Evolutionary conservation across 2,888 invertebrate genomes (phyloP).

Genomic region (Margaritifera margaritifera): DNA sequence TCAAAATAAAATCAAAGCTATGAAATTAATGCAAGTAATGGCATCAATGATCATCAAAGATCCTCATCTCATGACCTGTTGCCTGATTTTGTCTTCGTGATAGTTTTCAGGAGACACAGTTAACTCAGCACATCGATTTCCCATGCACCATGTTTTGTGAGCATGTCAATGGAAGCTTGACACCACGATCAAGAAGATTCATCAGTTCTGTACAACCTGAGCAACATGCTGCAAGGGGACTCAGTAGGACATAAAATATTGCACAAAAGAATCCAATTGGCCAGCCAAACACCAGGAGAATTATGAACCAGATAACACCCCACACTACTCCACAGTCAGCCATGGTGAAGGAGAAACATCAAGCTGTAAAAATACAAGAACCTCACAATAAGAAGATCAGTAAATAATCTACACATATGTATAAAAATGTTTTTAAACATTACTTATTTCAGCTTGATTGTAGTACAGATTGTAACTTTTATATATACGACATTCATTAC

Average conservation of each 20-base stretch:
- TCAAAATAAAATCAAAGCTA: too few relatives aligned
- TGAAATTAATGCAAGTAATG: too few relatives aligned
- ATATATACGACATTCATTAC: too few relatives aligned
- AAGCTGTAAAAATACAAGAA: too few relatives aligned
- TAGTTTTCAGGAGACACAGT: not conserved
- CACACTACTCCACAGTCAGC: constrained; percentile 66
- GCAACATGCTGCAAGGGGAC: constrained; percentile 69
- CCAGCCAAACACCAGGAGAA: constrained; percentile 68
- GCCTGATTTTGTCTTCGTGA: too few relatives aligned
- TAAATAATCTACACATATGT: too few relatives aligned
- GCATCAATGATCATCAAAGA: too few relatives aligned
- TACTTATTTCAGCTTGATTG: too few relatives aligned
- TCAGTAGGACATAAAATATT: constrained; percentile 67
- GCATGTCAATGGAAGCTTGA: constrained; percentile 68
- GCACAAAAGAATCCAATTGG: constrained; percentile 70
- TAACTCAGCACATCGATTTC: constrained; percentile 60
- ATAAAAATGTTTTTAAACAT: too few relatives aligned
- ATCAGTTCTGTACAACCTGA: constrained; percentile 59
- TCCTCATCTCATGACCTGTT: too few relatives aligned
- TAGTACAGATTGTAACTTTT: too few relatives aligned
- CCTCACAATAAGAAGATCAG: too few relatives aligned
- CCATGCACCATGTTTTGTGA: constrained; percentile 68
- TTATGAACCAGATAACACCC: constrained; percentile 69
- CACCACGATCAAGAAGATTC: constrained; percentile 64
- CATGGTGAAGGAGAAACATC: constrained; percentile 24